Conservation (phyloP, 2,888 invertebrate genomes). For the Cyaniris semiargus region DNA sequence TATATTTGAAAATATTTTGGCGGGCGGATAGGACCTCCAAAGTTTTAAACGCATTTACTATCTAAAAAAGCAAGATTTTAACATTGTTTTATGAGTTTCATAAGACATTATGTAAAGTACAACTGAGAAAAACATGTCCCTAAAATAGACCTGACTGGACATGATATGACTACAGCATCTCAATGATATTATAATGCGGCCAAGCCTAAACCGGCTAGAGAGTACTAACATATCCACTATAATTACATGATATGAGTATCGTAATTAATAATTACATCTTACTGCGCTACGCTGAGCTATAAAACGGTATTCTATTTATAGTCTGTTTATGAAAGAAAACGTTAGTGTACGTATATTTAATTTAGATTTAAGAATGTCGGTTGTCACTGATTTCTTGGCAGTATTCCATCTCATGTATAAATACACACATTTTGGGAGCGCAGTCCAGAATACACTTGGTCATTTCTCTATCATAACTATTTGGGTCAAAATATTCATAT, state of each 20-base stretch:
- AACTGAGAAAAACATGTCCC: not conserved
- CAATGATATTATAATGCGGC: not conserved
- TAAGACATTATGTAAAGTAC: not conserved
- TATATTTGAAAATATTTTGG: too few relatives aligned
- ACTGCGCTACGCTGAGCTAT: constrained; percentile 22
- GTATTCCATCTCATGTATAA: constrained; percentile 70
- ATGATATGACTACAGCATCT: not conserved
- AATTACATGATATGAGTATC: not conserved
- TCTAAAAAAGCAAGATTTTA: not conserved
- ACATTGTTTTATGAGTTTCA: not conserved
- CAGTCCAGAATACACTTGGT: constrained; percentile 68
- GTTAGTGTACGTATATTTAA: constrained; percentile 51
- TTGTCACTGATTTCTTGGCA: constrained; percentile 78
- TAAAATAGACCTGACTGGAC: not conserved
- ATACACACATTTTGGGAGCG: constrained; percentile 71
- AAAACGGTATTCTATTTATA: constrained; percentile 42
- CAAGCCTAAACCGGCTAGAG: not conserved
- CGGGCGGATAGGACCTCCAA: too few relatives aligned
- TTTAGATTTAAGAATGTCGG: constrained; percentile 60
- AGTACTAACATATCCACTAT: not conserved
- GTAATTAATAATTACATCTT: constrained; percentile 3
- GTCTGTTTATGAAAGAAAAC: constrained; percentile 45
- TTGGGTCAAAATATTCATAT: constrained; percentile 47
- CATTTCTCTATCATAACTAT: constrained; percentile 63
- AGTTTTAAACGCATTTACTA: too few relatives aligned